phyloP scores from a whole-genome alignment of 2,888 invertebrate genomes.

The Megaustenia siamemsis region DNA sequence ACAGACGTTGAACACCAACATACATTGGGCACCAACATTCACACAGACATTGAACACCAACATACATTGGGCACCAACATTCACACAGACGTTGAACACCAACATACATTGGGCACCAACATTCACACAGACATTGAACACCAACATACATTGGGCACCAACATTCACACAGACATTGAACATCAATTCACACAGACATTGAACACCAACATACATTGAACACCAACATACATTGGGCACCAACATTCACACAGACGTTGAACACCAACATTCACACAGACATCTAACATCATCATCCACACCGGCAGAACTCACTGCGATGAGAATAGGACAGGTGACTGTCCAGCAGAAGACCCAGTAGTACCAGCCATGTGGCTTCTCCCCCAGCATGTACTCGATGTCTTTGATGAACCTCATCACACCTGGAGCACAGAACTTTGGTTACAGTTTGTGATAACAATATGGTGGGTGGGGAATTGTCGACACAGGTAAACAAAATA shows the following conservation, averaged over 20 bases:
- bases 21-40: not conserved
- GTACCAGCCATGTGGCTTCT: slow-evolving; percentile 64
- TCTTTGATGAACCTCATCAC: slow-evolving; percentile 66
- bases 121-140: not conserved
- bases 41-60: not conserved
- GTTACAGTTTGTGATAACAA: too few relatives aligned
- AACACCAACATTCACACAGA: not conserved
- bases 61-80: not conserved
- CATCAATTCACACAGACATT: too few relatives aligned
- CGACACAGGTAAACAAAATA: too few relatives aligned
- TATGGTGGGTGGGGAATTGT: too few relatives aligned
- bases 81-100: not conserved
- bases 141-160: not conserved
- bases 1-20: too few relatives aligned
- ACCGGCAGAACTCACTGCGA: slow-evolving; percentile 83
- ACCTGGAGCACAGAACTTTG: too few relatives aligned
- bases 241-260: not conserved
- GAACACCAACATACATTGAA: not conserved
- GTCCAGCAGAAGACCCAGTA: slow-evolving; percentile 88
- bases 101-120: too few relatives aligned
- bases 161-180: not conserved
- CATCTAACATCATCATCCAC: not conserved
- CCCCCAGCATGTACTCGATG: slow-evolving; percentile 71
- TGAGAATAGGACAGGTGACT: slow-evolving; percentile 85
- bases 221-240: too few relatives aligned